Conservation (phyloP, 2,113 vertebrate genomes). For the Mugil cephalus region DNA sequence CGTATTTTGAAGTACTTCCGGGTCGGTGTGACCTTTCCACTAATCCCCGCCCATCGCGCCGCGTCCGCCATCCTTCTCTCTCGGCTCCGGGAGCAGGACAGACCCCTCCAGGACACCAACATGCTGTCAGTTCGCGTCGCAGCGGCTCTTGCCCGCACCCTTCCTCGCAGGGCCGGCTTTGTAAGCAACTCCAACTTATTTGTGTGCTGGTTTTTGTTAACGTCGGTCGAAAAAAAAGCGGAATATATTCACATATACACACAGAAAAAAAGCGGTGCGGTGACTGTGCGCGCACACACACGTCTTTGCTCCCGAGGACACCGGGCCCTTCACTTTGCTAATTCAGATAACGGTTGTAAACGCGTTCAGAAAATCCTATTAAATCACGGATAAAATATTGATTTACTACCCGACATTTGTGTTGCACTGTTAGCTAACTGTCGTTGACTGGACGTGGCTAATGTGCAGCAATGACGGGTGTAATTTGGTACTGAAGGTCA, state of each 20-base stretch:
- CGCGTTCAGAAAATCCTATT: too few relatives aligned
- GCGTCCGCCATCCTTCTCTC: slow-evolving; percentile 71
- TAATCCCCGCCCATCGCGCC: too few relatives aligned
- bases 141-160: slow-evolving; percentile 86
- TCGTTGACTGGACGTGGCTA: neutral
- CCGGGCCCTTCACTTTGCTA: slow-evolving; percentile 51
- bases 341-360: too few relatives aligned
- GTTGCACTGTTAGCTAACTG: neutral
- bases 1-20: slow-evolving; percentile 69
- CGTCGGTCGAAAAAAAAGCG: rapidly evolving
- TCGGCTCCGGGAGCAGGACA: slow-evolving; percentile 58
- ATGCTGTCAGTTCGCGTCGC: slow-evolving; percentile 93
- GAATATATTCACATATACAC: neutral
- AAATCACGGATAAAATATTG: too few relatives aligned
- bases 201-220: neutral
- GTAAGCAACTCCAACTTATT: slow-evolving; percentile 77
- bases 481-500: slow-evolving; percentile 70
- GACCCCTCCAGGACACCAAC: neutral
- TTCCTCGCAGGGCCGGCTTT: slow-evolving; percentile 88
- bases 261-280: neutral
- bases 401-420: neutral
- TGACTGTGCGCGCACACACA: slow-evolving; percentile 24
- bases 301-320: slow-evolving; percentile 66
- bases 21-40: slow-evolving; percentile 58
- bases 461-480: neutral